phyloP scores from a whole-genome alignment of 2,113 vertebrate genomes.

The Tilapia sparmanii region DNA sequence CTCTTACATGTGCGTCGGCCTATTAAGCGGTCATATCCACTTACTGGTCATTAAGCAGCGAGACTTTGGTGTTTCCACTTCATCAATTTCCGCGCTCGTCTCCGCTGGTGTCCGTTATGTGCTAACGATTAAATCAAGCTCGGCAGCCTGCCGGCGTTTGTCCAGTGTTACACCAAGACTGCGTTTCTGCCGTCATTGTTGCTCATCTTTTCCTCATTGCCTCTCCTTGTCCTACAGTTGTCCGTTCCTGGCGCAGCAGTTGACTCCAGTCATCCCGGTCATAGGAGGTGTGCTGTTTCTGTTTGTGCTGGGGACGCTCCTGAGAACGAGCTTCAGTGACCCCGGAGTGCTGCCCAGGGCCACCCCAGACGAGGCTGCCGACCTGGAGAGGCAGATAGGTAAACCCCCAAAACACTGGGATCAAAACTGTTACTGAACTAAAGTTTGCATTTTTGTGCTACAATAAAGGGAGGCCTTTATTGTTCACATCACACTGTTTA shows the following conservation, averaged over 20 bases:
- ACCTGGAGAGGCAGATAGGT: constrained; percentile 97
- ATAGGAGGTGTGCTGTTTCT: constrained; percentile 87
- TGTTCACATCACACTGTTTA: background rate
- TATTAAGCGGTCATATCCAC: background rate
- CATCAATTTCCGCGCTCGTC: background rate
- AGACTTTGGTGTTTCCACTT: background rate
- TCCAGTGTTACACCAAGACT: background rate
- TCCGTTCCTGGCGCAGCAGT: constrained; percentile 78
- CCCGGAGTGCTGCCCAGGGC: constrained; percentile 90
- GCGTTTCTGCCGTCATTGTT: background rate
- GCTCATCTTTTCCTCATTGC: background rate
- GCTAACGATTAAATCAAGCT: background rate
- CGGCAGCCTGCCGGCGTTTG: background rate
- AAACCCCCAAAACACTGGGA: background rate
- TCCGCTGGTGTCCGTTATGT: background rate
- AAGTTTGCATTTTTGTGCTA: background rate
- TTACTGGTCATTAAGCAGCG: background rate
- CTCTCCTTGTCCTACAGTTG: constrained; percentile 72
- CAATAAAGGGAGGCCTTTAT: background rate
- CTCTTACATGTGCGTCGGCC: background rate
- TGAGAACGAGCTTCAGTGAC: constrained; percentile 94
- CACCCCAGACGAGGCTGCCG: constrained; percentile 87
- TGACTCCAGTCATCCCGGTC: constrained; percentile 89
- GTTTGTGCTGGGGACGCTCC: constrained; percentile 90
- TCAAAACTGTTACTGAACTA: background rate